Percentiles rank a stretch among this genome's conserved stretches.
phyloP scores from a whole-genome alignment of 2,888 invertebrate species.

The Harpalus rubripes region DNA sequence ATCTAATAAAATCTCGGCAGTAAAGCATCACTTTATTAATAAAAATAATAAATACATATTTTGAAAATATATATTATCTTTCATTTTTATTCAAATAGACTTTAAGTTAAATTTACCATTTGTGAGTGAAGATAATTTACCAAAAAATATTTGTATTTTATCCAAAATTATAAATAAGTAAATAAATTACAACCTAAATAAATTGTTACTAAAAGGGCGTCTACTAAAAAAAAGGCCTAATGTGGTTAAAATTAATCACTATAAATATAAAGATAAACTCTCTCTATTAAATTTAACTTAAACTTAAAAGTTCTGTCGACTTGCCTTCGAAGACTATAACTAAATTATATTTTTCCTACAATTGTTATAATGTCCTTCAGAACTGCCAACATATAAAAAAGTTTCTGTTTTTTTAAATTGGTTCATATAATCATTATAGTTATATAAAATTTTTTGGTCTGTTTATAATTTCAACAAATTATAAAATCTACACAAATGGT shows the following conservation, averaged over 20 bases:
- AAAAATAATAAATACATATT: too few species aligned
- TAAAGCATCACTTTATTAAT: too few species aligned
- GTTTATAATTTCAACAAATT: neutral
- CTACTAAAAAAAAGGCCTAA: constrained; percentile 2
- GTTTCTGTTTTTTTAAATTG: neutral
- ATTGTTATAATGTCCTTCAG: neutral
- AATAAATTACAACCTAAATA: neutral
- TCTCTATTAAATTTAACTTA: neutral
- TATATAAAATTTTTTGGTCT: neutral
- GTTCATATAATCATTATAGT: neutral
- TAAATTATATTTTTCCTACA: constrained; percentile 41
- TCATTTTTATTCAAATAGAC: too few species aligned
- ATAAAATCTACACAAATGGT: neutral
- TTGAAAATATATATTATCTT: too few species aligned
- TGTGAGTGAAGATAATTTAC: neutral
- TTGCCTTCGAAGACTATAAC: constrained; percentile 40
- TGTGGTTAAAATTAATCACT: neutral
- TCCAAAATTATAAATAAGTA: neutral
- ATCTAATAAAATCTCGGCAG: too few species aligned
- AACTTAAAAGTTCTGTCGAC: constrained; percentile 2
- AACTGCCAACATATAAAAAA: constrained; percentile 23
- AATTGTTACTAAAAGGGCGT: neutral
- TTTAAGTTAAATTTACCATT: too few species aligned
- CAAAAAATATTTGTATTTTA: constrained; percentile 38
- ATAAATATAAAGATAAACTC: neutral